Base-by-base conservation (phyloP, 1,140 invertebrate genomes). In the Camponotus pennsylvanicus region DNA sequence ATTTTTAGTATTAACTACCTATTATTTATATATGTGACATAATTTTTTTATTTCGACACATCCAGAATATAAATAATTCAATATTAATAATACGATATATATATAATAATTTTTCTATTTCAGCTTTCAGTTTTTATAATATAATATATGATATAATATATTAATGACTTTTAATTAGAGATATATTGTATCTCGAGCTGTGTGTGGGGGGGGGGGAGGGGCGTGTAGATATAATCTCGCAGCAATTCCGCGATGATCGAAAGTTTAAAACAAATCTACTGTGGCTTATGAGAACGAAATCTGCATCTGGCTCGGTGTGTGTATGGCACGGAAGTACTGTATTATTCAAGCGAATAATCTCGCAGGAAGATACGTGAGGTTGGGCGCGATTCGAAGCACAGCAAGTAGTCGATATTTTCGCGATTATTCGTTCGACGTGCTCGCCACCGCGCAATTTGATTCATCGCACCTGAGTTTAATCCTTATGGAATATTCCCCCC, bases 271-370 rank as follows among this genome's bases (percentile, higher is more conserved):
- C 69, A 83, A 83, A 73, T 83, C 32, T 27, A 21, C 40, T 40
- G 67, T 40, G 55, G 69, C 40, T 61, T 59, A 40, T 21, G 69
- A 42, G 18, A 40, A 37, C 69, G 69, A 8, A 45, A 75, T 75
- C 55, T 73, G 69, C 79, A 83, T 83, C 79, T 73, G 79, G 55
- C 40, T 45, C 32, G 69, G 42, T 40, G 6, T 45, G 42, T 15
- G 15, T 18, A 52, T 18, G 32, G 55, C 67, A 61, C 69, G 69
- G 40, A 82, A 82, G 61, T 71, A n/a, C 32, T 73, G 55, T 82
- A 61, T 83, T 83, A 83, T 83, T 83, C 79, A 83, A 61, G 55
- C 79, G 79, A 73, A 83, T 83, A 83, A 83, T 83, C 69, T 49
- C 55, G 32, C 79, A 82, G 75, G 55, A 57, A 75, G 79, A 75